These are phyloP conservation scores for Musca vetustissima DNA, from an alignment of 1,140 invertebrate genomes.

Conservation along the genomic window DNA sequence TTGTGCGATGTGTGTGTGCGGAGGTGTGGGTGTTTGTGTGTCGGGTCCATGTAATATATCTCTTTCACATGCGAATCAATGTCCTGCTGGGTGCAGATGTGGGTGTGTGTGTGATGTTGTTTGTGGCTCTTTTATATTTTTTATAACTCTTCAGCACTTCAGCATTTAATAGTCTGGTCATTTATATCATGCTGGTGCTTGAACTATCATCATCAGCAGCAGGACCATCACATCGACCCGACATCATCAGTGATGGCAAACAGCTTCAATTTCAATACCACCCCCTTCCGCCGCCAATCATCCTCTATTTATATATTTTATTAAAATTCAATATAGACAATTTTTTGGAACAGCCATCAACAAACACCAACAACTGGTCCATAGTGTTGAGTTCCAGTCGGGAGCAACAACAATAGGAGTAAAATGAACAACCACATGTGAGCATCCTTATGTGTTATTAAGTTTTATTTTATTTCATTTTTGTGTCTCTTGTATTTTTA, in stretches of 20 bases:
- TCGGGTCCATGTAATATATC: background rate
- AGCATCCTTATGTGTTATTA: slow-evolving; percentile 16
- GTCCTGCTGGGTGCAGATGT: too few relatives aligned
- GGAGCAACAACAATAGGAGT: background rate
- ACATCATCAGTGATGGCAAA: background rate
- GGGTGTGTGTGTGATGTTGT: background rate
- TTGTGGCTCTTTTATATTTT: background rate
- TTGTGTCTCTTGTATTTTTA: background rate
- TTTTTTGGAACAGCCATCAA: background rate
- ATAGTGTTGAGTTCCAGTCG: too few relatives aligned
- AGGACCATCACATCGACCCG: background rate
- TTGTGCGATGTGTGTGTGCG: background rate
- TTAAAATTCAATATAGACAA: slow-evolving; percentile 22
- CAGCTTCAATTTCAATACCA: background rate
- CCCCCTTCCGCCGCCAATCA: too few relatives aligned
- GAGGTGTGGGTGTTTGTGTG: background rate
- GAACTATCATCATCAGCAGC: background rate
- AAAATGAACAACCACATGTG: background rate
- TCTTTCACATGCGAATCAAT: slow-evolving; percentile 1
- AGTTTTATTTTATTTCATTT: background rate
- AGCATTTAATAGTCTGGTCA: background rate
- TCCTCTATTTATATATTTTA: slow-evolving; percentile 17
- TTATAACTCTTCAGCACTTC: background rate
- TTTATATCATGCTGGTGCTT: background rate
- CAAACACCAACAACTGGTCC: too few relatives aligned